A percentile compares a stretch with the other conserved stretches of the same genome.
Evolutionary conservation across 2,113 vertebrate genomes (phyloP).

Genomic region (Solea solea): DNA sequence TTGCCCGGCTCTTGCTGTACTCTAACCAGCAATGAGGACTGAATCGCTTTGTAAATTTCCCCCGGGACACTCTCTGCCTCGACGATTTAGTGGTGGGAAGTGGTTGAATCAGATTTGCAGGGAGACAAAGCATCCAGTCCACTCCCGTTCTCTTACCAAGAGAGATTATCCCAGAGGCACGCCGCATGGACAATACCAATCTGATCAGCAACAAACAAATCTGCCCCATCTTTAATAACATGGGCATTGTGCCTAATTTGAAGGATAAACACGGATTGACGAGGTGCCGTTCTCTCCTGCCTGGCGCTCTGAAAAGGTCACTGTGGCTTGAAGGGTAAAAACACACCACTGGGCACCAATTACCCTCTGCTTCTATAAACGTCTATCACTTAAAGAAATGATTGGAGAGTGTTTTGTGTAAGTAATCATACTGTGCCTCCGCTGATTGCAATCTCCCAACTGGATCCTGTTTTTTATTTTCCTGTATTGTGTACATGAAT

Average conservation of each 20-base stretch:
- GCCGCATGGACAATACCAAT: conserved; percentile 66
- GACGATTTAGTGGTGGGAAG: conserved; percentile 74
- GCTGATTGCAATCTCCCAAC: conserved; percentile 38
- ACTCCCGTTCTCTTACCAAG: conserved; percentile 68
- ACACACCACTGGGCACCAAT: conserved; percentile 53
- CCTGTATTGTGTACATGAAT: conserved; percentile 21
- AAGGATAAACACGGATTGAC: conserved; percentile 69
- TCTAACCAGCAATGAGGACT: conserved; percentile 74
- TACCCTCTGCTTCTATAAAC: conserved; percentile 47
- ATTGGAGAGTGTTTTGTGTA: conserved; percentile 47
- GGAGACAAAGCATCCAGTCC: conserved; percentile 74
- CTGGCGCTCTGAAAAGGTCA: conserved; percentile 74
- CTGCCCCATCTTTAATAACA: conserved; percentile 75
- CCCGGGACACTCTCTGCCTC: conserved; percentile 69
- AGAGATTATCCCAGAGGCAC: conserved; percentile 70
- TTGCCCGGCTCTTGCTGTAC: conserved; percentile 64
- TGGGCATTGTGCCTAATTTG: conserved; percentile 59
- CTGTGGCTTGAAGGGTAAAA: conserved; percentile 57
- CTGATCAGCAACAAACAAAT: conserved; percentile 75
- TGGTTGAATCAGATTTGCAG: conserved; percentile 77
- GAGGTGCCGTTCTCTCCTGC: conserved; percentile 52
- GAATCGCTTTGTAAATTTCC: conserved; percentile 78
- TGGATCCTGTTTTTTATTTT: neutral
- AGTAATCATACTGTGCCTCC: conserved; percentile 36
- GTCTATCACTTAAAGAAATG: conserved; percentile 56